Conservation (phyloP, 2,888 invertebrate genomes). For the Conomelus anceps region DNA sequence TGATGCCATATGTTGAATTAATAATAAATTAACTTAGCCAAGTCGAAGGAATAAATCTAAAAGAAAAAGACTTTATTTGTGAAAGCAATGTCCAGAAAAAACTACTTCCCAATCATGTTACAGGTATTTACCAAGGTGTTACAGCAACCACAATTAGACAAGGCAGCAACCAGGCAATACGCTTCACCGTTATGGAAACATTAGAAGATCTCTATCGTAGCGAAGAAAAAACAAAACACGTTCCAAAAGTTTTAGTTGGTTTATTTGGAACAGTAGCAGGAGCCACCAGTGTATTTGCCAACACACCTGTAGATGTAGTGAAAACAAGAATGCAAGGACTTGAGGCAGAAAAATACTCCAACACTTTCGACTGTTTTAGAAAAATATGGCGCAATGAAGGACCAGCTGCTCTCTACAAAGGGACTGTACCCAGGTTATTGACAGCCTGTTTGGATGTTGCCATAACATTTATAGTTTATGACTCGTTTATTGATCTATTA, state of each 20-base stretch:
- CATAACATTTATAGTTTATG: slow-evolving; percentile 99
- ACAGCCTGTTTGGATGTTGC: slow-evolving; percentile 97
- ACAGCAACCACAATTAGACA: slow-evolving; percentile 95
- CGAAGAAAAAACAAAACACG: slow-evolving; percentile 70
- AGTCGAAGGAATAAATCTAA: too few relatives aligned
- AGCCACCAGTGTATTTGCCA: slow-evolving; percentile 94
- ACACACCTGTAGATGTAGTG: slow-evolving; percentile 96
- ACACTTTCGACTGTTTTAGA: slow-evolving; percentile 81
- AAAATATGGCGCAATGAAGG: slow-evolving; percentile 93
- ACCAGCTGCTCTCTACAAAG: slow-evolving; percentile 93
- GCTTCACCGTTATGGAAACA: slow-evolving; percentile 96
- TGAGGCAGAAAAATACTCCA: slow-evolving; percentile 87
- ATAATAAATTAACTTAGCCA: too few relatives aligned
- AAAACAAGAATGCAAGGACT: slow-evolving; percentile 93
- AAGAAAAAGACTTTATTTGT: too few relatives aligned
- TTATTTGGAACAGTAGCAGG: slow-evolving; percentile 90
- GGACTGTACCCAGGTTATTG: slow-evolving; percentile 90
- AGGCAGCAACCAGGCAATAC: slow-evolving; percentile 95
- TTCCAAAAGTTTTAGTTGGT: slow-evolving; percentile 82
- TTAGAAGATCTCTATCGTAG: slow-evolving; percentile 85
- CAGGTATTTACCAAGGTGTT: slow-evolving; percentile 80
- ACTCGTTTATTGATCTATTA: slow-evolving; percentile 94
- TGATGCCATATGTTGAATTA: too few relatives aligned
- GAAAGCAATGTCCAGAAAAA: too few relatives aligned
- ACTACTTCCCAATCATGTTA: slow-evolving; percentile 50